Evolutionary conservation across 2,888 invertebrate species (phyloP).

Genomic region (Sinohyriopsis cumingii): DNA sequence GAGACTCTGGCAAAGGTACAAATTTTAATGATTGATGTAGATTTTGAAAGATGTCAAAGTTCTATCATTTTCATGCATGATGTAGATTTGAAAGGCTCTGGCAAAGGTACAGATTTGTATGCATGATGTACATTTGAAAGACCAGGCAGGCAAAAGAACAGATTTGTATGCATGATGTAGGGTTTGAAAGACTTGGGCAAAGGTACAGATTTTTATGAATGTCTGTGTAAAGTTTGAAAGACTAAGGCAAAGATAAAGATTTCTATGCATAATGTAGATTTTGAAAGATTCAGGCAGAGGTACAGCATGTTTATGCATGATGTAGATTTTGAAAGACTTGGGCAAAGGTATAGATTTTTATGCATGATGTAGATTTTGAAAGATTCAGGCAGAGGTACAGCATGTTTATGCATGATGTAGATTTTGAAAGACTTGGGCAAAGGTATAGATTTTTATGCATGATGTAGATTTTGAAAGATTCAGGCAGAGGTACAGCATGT

Average conservation of each 20-base stretch:
- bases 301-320: slow-evolving; percentile 41
- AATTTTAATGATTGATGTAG: slow-evolving; percentile 46
- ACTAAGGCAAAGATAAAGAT: too few relatives aligned
- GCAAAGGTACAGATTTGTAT: too few relatives aligned
- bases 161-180: slow-evolving; percentile 25
- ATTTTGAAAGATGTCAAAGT: slow-evolving; percentile 57
- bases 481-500: slow-evolving; percentile 34
- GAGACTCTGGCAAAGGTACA: slow-evolving; percentile 60
- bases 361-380: too few relatives aligned
- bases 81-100: too few relatives aligned
- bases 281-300: too few relatives aligned
- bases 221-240: too few relatives aligned
- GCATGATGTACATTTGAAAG: too few relatives aligned
- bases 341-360: slow-evolving; percentile 45
- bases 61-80: too few relatives aligned
- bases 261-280: too few relatives aligned
- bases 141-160: too few relatives aligned
- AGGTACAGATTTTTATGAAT: slow-evolving; percentile 30
- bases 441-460: slow-evolving; percentile 49
- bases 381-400: too few relatives aligned
- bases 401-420: too few relatives aligned
- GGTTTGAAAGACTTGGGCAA: slow-evolving; percentile 54
- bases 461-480: slow-evolving; percentile 53
- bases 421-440: slow-evolving; percentile 45
- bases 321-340: slow-evolving; percentile 47